Base-by-base conservation (phyloP, 2,888 invertebrate species). In the Pheosia gnoma region DNA sequence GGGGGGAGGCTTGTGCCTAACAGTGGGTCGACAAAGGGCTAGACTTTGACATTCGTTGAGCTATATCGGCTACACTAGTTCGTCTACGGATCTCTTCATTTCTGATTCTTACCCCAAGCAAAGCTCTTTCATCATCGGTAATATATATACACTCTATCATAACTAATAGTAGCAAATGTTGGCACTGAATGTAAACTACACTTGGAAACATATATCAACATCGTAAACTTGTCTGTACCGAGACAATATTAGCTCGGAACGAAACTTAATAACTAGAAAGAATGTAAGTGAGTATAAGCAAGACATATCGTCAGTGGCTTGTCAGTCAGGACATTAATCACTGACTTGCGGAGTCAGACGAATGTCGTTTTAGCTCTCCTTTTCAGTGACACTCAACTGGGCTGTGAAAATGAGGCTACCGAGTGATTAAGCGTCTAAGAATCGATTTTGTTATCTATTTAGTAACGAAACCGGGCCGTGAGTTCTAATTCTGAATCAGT, bases 261-360 rank as follows among this genome's bases (percentile, higher is more conserved):
- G 6, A 53, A 13, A 53, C 11, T 53, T 53, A 53, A 53, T 53
- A 53, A 37, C 53, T 53, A 53, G 37, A 53, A 53, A 53, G 53
- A 53, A 53, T 11, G 9, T 52, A 49, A 49, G 49, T 49, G 49
- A 49, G 49, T 13, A 8, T 51, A 53, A 53, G 53, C 37, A 53
- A 53, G 53, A 53, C 53, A 53, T 37, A 53, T 53, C 53, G 53
- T 53, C 53, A 53, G 37, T 37, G 53, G 4, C 36, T 9, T 11
- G 53, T 53, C 53, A 53, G 53, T 37, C 37, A 38, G 53, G 36
- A 53, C 53, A 53, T 53, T 37, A 53, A 53, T 53, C 53, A 53
- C 53, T 37, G 37, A 53, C 10, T 7, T 10, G 53, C 37, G 37
- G 53, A 53, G 37, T 53, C 53, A 53, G 53, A 37, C 25, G 25